Base-by-base conservation (phyloP, 64 coral and sea anemone genomes). In the Astreopora myriophthalma region DNA sequence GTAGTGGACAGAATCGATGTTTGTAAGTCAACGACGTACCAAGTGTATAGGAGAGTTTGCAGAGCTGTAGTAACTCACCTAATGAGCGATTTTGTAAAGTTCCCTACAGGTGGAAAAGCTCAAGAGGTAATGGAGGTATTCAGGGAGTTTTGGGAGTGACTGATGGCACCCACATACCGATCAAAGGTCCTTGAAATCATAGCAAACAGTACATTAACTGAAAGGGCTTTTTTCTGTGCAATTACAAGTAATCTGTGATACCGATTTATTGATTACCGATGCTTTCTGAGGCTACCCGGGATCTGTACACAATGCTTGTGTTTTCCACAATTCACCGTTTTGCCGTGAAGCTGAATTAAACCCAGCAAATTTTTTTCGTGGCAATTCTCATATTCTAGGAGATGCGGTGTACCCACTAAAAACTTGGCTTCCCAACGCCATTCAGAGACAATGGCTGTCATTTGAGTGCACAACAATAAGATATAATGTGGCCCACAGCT, bases 281-380 rank as follows among this genome's bases (percentile, higher is more conserved):
- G 87, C 40, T 44, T 89, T 89, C 74, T 89, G 87, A 66, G 60
- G 87, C 17, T 89, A 76, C 63, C 87, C 74, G 37, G 87, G 73
- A 12, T 89, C 49, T 58, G 86, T 76, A 26, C 71, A 89, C 73
- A 48, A 89, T 44, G 71, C 74, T 35, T 20, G 87, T 22, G 74
- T 89, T 13, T 89, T 79, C 17, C n/a, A 57, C 36, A 89, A 69
- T 79, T 89, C 74, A 27, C 74, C 49, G 16, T 31, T 89, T 25
- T 89, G 74, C 75, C 22, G 34, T 62, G 60, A 89, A 44, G 87
- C 35, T 66, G 87, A 89, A 44, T 33, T 42, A 42, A 89, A 89
- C n/a, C 33, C 49, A 79, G 87, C 78, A 24, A 68, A 62, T 42
- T 61, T 36, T 75, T 89, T 78, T 83, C 75, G 74, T 26, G 13